Percentiles rank a stretch among this genome's conserved stretches.
Conservation (phyloP, 1,140 invertebrate species). For the Brachionus koreanus region DNA sequence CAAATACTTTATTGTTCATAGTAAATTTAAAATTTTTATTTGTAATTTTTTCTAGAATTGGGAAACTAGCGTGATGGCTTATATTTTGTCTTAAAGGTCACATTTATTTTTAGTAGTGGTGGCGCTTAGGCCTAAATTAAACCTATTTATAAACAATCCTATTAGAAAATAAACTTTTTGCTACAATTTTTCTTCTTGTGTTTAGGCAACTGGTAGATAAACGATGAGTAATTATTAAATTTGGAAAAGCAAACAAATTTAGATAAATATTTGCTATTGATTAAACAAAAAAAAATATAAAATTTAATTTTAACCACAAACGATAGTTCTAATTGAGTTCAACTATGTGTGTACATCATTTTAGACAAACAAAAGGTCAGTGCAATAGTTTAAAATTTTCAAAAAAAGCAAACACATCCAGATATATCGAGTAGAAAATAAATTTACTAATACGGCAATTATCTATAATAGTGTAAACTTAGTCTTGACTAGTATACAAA, state of each 20-base stretch:
- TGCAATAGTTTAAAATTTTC: not conserved
- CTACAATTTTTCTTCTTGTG: no score
- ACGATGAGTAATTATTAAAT: not conserved
- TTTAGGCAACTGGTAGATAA: not conserved
- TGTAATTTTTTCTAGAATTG: not conserved
- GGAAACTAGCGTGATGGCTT: no score
- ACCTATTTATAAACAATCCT: no score
- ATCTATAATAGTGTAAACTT: not conserved
- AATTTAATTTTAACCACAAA: not conserved
- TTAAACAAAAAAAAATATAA: not conserved
- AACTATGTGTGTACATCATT: not conserved
- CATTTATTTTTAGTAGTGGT: no score
- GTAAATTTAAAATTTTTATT: not conserved
- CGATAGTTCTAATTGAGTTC: not conserved
- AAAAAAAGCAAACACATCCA: not conserved
- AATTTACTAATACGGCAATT: not conserved
- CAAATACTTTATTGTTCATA: not conserved
- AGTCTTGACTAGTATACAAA: not conserved
- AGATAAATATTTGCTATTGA: not conserved
- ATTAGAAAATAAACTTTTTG: no score
- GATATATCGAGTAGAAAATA: not conserved
- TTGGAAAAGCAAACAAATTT: not conserved
- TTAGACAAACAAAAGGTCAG: conserved; percentile 23
- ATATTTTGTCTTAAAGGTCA: no score
- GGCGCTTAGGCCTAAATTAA: no score